These are phyloP conservation scores for Apteryx owenii DNA, from an alignment of 2,113 vertebrate genomes.

Conservation along the genomic window DNA sequence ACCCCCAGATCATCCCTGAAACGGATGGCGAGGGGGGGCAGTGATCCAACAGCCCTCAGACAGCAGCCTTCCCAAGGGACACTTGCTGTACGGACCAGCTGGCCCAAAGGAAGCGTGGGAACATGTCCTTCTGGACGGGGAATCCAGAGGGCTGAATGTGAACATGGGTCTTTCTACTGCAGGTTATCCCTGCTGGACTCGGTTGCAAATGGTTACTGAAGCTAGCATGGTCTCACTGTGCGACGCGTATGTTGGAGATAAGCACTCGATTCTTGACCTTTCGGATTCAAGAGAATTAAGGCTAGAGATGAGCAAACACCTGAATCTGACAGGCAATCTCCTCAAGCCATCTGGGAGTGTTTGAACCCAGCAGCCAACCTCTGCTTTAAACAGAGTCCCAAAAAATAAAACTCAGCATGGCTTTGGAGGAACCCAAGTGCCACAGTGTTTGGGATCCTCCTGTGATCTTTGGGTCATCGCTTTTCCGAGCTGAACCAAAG, in stretches of 20 bases:
- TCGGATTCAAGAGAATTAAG: neutral
- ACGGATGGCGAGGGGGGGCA: neutral
- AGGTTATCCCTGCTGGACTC: neutral
- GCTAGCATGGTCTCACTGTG: neutral
- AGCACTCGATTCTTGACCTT: neutral
- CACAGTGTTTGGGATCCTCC: accelerated
- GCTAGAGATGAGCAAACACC: neutral
- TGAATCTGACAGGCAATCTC: accelerated
- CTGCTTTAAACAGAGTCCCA: neutral
- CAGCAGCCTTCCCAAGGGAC: neutral
- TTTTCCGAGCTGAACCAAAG: neutral
- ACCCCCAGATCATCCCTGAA: neutral
- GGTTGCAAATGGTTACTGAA: neutral
- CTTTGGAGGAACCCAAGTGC: accelerated
- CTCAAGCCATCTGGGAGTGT: neutral
- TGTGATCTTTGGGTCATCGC: accelerated
- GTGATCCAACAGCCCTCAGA: too few species aligned
- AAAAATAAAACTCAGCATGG: neutral
- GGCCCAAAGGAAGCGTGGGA: too few species aligned
- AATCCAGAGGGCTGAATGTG: too few species aligned
- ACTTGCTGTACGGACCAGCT: too few species aligned
- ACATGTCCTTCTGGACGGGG: too few species aligned
- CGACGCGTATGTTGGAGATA: accelerated
- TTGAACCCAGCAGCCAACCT: neutral
- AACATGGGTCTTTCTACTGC: too few species aligned